Conservation (phyloP, 2,888 invertebrate species). For the Noctua janthe region DNA sequence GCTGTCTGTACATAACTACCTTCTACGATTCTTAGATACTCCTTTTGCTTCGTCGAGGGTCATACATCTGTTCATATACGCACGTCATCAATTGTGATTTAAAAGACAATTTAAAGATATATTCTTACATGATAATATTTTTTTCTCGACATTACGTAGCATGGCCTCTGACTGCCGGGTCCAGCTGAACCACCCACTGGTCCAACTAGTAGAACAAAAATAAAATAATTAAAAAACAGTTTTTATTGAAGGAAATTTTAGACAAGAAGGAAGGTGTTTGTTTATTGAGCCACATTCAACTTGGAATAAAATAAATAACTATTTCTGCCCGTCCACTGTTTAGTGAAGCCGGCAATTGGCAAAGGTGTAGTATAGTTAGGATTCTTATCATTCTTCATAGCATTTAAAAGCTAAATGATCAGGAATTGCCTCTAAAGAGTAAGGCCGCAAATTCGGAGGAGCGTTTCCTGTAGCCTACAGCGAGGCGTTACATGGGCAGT, state of each 20-base stretch:
- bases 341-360: not conserved
- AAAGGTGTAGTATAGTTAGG: not conserved
- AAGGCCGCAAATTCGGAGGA: not conserved
- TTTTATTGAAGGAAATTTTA: not conserved
- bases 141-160: slow-evolving; percentile 95
- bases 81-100: not conserved
- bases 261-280: not conserved
- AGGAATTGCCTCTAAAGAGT: not conserved
- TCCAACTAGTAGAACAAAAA: slow-evolving; percentile 81
- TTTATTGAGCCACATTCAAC: slow-evolving; percentile 41
- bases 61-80: not conserved
- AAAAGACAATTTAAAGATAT: not conserved
- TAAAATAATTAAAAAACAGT: slow-evolving; percentile 11
- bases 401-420: not conserved
- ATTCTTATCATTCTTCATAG: not conserved
- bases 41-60: not conserved
- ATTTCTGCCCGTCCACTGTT: not conserved
- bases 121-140: slow-evolving; percentile 94
- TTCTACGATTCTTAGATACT: not conserved
- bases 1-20: not conserved
- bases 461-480: not conserved
- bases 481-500: not conserved
- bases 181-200: slow-evolving; percentile 94
- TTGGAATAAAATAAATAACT: not conserved
- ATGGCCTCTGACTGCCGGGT: slow-evolving; percentile 94